Percentiles rank a stretch among this genome's conserved stretches.
Conservation (phyloP, 2,888 invertebrate species). For the Panopea generosa region DNA sequence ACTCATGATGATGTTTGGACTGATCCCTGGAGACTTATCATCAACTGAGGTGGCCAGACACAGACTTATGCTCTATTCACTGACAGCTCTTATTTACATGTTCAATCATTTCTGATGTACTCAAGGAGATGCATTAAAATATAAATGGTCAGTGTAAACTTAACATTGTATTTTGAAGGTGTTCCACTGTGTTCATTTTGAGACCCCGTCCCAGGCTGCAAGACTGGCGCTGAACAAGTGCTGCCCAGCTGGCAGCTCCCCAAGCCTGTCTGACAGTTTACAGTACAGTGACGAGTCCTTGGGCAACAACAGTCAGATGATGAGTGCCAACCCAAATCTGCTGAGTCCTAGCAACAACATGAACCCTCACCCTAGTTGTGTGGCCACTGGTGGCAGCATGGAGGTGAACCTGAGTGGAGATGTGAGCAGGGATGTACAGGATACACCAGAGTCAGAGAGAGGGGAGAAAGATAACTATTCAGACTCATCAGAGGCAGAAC, state of each 20-base stretch:
- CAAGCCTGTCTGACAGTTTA: background rate
- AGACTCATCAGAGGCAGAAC: constrained; percentile 11
- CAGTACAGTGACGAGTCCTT: background rate
- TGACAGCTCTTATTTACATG: too few relatives aligned
- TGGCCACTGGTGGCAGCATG: constrained; percentile 32
- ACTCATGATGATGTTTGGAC: too few relatives aligned
- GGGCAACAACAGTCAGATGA: too few relatives aligned
- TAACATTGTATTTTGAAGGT: constrained; percentile 88
- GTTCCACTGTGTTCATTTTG: constrained; percentile 99
- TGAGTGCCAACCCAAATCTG: too few relatives aligned
- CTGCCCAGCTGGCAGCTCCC: background rate
- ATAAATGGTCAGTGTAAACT: too few relatives aligned
- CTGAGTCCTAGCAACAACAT: too few relatives aligned
- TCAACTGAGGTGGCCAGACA: too few relatives aligned
- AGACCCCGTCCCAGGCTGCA: constrained; percentile 90
- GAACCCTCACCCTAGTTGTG: background rate
- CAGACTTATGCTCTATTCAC: too few relatives aligned
- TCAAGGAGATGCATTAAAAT: too few relatives aligned
- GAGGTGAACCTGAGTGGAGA: constrained; percentile 55
- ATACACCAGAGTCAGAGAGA: constrained; percentile 57
- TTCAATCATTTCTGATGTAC: too few relatives aligned
- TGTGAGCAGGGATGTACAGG: constrained; percentile 23
- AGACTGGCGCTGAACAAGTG: constrained; percentile 24
- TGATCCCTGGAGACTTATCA: too few relatives aligned
- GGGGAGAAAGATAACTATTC: constrained; percentile 31